A percentile compares a stretch with the other conserved stretches of the same genome.
These are phyloP conservation scores for Latrodectus geometricus DNA, from an alignment of 1,140 invertebrate genomes.

Conservation along the genomic window DNA sequence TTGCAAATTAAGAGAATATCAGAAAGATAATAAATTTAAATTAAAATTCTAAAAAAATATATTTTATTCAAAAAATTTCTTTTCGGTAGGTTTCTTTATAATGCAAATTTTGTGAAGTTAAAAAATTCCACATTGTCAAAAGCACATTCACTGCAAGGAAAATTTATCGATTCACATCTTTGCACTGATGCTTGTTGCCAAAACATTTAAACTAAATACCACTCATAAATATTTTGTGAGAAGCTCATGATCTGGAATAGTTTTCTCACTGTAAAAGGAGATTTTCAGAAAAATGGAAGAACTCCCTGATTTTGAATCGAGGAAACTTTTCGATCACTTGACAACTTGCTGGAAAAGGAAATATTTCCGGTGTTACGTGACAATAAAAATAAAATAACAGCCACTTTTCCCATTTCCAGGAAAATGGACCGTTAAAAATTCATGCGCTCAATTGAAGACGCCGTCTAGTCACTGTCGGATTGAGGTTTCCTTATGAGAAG, in stretches of 20 bases:
- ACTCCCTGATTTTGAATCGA: not conserved
- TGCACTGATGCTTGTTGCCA: not conserved
- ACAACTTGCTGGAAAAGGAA: not conserved
- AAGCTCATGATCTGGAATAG: not conserved
- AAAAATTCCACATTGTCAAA: too few species aligned
- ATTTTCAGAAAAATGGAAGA: not conserved
- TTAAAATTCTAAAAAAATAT: too few species aligned
- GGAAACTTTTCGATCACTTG: not conserved
- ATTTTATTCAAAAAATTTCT: too few species aligned
- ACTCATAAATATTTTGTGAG: not conserved
- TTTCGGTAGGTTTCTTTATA: too few species aligned
- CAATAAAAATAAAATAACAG: conserved; percentile 2
- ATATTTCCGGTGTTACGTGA: not conserved
- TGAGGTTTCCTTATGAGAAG: not conserved
- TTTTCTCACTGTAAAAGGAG: not conserved
- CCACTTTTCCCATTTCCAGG: not conserved
- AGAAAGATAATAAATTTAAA: too few species aligned
- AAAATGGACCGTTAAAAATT: conserved; percentile 24
- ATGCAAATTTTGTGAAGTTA: too few species aligned
- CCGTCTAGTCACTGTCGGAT: conserved; percentile 9
- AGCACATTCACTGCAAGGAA: too few species aligned
- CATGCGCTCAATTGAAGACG: conserved; percentile 16
- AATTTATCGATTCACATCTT: too few species aligned
- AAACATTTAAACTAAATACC: not conserved
- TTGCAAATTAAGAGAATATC: too few species aligned